Evolutionary conservation across 92 coral and sea anemone species (phyloP), one percentile per base, ranked within the genome.

Genomic region (Galaxea fascicularis): DNA sequence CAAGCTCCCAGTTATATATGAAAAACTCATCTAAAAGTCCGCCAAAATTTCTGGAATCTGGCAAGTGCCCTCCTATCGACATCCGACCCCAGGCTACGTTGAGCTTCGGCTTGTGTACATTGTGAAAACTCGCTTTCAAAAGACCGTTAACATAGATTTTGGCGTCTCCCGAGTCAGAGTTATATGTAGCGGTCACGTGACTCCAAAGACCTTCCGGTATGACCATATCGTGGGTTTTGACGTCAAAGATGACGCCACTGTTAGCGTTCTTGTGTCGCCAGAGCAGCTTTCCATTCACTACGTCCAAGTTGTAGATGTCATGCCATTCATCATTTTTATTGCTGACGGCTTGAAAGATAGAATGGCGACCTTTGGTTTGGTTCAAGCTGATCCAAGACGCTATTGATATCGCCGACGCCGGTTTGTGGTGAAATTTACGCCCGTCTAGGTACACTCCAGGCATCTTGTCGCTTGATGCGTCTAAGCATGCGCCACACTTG

Each of bases 401-500:
- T 26, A 97, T 63, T 18, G 99, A 92, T 9, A 97, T 88, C 27
- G 98, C 97, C 20, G 95, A 85, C 26, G 92, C 70, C 31, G 99
- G 99, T 72, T 90, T 94, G 28, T 87, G 94, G 73, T 89, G 92
- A 88, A 95, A 94, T 44, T 78, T 84, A 22, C 76, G 59, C 58
- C 98, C 94, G 69, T 97, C 86, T 13, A 97, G 82, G 22, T 81
- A 89, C 28, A 95, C 90, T 26, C 95, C 91, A 12, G 99, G 95
- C 46, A 90, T 74, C 60, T 76, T 85, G 44, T 91, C 83, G 28
- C 92, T 83, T 56, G 95, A 92, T 25, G 95, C 93, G 76, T 97
- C 99, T 63, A 97, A 77, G 93, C 99, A 97, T 79, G 98, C 95
- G 65, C 99, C 99, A 63, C 99, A 97, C 68, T 95, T 97, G 92